Conservation (phyloP, 2,113 vertebrate genomes). For the Coregonus clupeaformis region DNA sequence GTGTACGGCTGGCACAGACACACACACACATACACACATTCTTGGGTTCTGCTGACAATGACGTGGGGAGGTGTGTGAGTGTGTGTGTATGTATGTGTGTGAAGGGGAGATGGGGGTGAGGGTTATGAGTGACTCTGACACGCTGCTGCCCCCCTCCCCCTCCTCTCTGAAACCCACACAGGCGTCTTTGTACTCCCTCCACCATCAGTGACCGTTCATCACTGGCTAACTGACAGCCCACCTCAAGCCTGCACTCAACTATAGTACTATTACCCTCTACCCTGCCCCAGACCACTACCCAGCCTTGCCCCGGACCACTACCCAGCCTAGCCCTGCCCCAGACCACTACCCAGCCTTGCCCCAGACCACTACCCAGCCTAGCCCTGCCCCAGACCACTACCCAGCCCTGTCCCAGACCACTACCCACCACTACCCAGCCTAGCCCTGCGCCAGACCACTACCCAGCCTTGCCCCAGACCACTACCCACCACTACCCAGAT, state of each 20-base stretch:
- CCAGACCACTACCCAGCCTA: slow-evolving; percentile 13
- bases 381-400: slow-evolving; percentile 17
- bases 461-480: not conserved
- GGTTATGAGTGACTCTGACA: slow-evolving; percentile 81
- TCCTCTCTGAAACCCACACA: slow-evolving; percentile 69
- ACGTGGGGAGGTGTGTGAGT: no score
- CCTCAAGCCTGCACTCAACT: slow-evolving; percentile 69
- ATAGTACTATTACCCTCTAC: not conserved
- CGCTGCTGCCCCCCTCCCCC: slow-evolving; percentile 60
- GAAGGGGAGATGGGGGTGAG: slow-evolving; percentile 60
- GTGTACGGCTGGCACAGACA: slow-evolving; percentile 16
- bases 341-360: slow-evolving; percentile 21
- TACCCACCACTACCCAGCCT: not conserved
- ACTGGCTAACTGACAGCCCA: slow-evolving; percentile 85
- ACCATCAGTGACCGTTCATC: slow-evolving; percentile 89
- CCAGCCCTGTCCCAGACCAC: not conserved
- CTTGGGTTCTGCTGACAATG: no score
- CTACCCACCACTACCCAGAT: not conserved
- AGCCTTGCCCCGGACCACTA: not conserved
- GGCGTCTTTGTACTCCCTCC: slow-evolving; percentile 78
- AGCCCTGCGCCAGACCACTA: not conserved
- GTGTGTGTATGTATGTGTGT: no score
- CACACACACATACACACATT: no score
- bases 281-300: not conserved
- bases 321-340: slow-evolving; percentile 18